A percentile compares a stretch with the other conserved stretches of the same genome.
Conservation (phyloP, 2,888 invertebrate genomes). For the Trilocha varians region DNA sequence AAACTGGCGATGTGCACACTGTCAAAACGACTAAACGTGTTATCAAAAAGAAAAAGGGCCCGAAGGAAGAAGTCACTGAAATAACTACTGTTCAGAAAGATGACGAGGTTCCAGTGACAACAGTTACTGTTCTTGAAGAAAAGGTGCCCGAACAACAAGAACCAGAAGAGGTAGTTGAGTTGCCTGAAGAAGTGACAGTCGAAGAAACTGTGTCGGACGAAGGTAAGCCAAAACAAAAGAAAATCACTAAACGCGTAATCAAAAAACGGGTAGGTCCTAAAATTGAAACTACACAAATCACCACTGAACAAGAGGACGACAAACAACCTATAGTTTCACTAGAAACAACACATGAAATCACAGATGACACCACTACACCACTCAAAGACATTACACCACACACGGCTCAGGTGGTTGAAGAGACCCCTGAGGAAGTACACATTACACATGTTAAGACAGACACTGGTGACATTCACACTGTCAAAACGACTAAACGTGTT, state of each 20-base stretch:
- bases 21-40: slow-evolving; percentile 48
- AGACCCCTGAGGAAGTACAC: too few relatives aligned
- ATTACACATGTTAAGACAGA: too few relatives aligned
- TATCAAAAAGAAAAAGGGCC: slow-evolving; percentile 51
- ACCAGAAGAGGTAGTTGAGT: slow-evolving; percentile 22
- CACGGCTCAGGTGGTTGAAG: too few relatives aligned
- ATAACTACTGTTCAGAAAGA: slow-evolving; percentile 25
- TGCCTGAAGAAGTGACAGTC: slow-evolving; percentile 27
- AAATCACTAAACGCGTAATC: slow-evolving; percentile 25
- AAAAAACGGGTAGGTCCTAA: slow-evolving; percentile 33
- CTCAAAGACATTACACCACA: too few relatives aligned
- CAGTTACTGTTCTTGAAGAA: slow-evolving; percentile 7
- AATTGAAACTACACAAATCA: slow-evolving; percentile 19
- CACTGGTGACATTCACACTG: too few relatives aligned
- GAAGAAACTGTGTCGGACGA: slow-evolving; percentile 20
- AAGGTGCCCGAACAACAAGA: not conserved
- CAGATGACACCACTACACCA: slow-evolving; percentile 22
- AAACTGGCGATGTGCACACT: slow-evolving; percentile 31
- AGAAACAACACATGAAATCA: slow-evolving; percentile 14
- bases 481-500: too few relatives aligned
- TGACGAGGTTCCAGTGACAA: slow-evolving; percentile 29
- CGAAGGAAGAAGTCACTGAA: slow-evolving; percentile 46
- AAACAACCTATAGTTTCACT: slow-evolving; percentile 12
- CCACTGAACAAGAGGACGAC: slow-evolving; percentile 48
- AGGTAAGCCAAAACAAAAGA: slow-evolving; percentile 32